Base-by-base conservation (phyloP, 1,140 invertebrate species). In the Sminthurides bifidus region DNA sequence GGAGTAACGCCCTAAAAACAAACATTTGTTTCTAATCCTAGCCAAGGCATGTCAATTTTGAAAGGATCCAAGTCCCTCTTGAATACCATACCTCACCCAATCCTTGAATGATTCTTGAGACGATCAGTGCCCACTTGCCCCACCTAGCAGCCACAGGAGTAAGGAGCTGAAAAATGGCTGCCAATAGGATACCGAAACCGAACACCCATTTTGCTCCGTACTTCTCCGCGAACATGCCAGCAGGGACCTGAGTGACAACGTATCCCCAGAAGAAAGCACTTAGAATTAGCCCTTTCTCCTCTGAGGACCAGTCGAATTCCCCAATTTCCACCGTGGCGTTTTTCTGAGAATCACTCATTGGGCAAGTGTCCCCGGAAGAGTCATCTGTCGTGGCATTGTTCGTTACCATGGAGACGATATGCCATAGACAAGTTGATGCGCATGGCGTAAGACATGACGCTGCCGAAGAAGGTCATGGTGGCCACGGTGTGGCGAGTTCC, bases 361-460 rank as follows among this genome's bases (percentile, higher is more conserved):
- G n/a, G n/a, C n/a, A n/a, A n/a, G n/a, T n/a, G n/a, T n/a, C n/a
- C n/a, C n/a, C n/a, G n/a, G n/a, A n/a, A n/a, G n/a, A n/a, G n/a
- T 54, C 31, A 5, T 54, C 33, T 31, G n/a, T n/a, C n/a, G n/a
- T n/a, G n/a, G n/a, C n/a, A n/a, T n/a, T n/a, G n/a, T n/a, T n/a
- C n/a, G n/a, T n/a, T n/a, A n/a, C n/a, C n/a, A n/a, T n/a, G n/a
- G n/a, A n/a, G n/a, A n/a, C n/a, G n/a, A n/a, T n/a, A n/a, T n/a
- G n/a, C n/a, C 14, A 95, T 85, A 3, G 88, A 92, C 21, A 95
- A 73, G 71, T 93, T 93, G 0, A 93, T 88, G 58, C 91, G 74
- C 81, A 94, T 84, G 0, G 87, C 83, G 70, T 94, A 94, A 0
- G 1, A 83, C 64, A 87, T 80, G 21, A 83, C 81, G 67, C 90